A percentile compares a stretch with the other conserved stretches of the same genome.
Evolutionary conservation across 1,140 invertebrate species (phyloP).

Genomic region (Sminthurinus signatus): DNA sequence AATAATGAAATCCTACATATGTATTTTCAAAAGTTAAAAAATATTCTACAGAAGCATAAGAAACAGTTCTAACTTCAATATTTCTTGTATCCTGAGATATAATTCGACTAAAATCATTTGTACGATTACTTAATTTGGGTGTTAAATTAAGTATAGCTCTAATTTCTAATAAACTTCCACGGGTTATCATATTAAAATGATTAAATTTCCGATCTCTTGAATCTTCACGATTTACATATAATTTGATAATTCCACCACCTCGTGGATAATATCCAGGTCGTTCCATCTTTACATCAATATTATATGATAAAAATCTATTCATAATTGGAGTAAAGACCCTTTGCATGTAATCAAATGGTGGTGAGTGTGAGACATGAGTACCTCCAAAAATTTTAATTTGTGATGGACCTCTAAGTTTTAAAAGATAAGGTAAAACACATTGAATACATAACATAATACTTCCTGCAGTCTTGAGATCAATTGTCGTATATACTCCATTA

Average conservation of each 20-base stretch:
- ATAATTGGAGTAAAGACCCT: conserved; percentile 26
- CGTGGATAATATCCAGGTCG: conserved; percentile 32
- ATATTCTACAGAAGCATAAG: conserved; percentile 35
- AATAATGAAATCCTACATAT: conserved; percentile 24
- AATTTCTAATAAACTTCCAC: conserved; percentile 21
- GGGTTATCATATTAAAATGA: conserved; percentile 11
- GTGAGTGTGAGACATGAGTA: conserved; percentile 35
- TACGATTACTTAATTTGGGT: conserved; percentile 11
- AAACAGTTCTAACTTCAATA: conserved; percentile 24
- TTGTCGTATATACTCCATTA: conserved; percentile 21
- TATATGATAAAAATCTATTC: conserved; percentile 22
- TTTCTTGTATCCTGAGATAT: conserved; percentile 17
- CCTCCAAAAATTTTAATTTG: conserved; percentile 32
- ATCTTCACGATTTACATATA: conserved; percentile 16
- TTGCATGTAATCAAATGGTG: conserved; percentile 34
- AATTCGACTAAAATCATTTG: conserved; percentile 9
- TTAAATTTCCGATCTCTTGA: conserved; percentile 9
- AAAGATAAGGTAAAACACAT: conserved; percentile 32
- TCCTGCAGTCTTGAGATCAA: conserved; percentile 37
- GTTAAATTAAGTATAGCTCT: conserved; percentile 33
- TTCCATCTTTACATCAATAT: conserved; percentile 19
- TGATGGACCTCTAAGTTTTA: conserved; percentile 21
- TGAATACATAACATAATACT: conserved; percentile 35
- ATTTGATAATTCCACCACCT: conserved; percentile 28
- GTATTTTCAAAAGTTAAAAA: conserved; percentile 24